These are phyloP conservation scores for Toxotes jaculatrix DNA, from an alignment of 2,113 vertebrate species.

Conservation along the genomic window DNA sequence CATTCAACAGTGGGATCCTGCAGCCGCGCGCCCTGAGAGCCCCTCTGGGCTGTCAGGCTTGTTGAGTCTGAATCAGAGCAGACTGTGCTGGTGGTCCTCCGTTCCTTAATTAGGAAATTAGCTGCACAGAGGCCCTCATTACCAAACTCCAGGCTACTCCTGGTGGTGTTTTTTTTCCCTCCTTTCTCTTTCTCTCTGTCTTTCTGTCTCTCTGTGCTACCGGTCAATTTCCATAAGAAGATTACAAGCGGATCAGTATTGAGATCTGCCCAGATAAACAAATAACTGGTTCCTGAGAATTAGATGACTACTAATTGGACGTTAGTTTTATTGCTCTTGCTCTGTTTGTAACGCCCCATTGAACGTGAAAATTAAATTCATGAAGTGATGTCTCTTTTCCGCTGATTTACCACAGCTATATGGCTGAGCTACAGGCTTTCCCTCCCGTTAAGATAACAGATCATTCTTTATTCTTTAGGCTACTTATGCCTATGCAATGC, in stretches of 20 bases:
- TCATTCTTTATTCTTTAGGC: not conserved
- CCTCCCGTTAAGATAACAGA: not conserved
- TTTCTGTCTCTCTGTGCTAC: constrained; percentile 69
- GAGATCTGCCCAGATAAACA: constrained; percentile 82
- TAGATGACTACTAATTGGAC: constrained; percentile 86
- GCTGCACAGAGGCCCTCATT: constrained; percentile 86
- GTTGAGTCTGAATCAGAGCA: constrained; percentile 66
- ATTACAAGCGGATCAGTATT: constrained; percentile 90
- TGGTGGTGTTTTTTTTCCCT: constrained; percentile 23
- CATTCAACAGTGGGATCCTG: constrained; percentile 62
- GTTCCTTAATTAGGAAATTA: constrained; percentile 89
- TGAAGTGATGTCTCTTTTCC: constrained; percentile 69
- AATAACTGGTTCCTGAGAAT: constrained; percentile 82
- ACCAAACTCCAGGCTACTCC: constrained; percentile 76
- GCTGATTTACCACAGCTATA: constrained; percentile 56
- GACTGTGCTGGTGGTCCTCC: constrained; percentile 87
- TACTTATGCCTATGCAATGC: not conserved
- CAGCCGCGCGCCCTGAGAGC: constrained; percentile 68
- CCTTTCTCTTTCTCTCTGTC: constrained; percentile 36
- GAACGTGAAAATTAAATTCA: constrained; percentile 71
- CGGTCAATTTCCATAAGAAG: constrained; percentile 85
- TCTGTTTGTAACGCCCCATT: constrained; percentile 81
- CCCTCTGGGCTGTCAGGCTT: constrained; percentile 64
- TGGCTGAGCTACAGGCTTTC: not conserved
- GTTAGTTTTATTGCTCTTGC: constrained; percentile 76